phyloP scores from a whole-genome alignment of 2,888 invertebrate species.

The Junonia oenone region DNA sequence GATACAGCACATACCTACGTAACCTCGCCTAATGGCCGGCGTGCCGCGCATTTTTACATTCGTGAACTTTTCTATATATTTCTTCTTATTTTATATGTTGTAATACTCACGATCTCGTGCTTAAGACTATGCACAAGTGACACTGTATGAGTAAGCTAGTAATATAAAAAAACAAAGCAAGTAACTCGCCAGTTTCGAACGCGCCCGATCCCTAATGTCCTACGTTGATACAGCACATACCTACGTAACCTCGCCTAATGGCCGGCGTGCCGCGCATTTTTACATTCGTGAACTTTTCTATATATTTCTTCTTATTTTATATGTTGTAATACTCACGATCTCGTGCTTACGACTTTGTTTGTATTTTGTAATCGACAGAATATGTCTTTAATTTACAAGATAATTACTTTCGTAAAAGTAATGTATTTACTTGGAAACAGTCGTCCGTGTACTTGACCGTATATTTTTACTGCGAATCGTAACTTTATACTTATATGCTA shows the following conservation, averaged over 20 bases:
- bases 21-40: slow-evolving; percentile 30
- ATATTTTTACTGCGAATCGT: too few species aligned
- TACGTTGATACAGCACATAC: slow-evolving; percentile 24
- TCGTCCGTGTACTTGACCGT: too few species aligned
- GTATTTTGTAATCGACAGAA: too few species aligned
- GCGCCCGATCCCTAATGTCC: slow-evolving; percentile 23
- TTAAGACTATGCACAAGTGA: too few species aligned
- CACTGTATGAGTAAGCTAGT: too few species aligned
- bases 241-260: slow-evolving; percentile 29
- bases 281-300: slow-evolving; percentile 15
- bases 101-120: neutral
- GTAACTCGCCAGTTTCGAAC: slow-evolving; percentile 6
- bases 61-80: slow-evolving; percentile 8
- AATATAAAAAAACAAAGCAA: too few species aligned
- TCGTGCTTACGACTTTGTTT: too few species aligned
- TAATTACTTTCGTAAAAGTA: too few species aligned
- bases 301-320: neutral
- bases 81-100: neutral
- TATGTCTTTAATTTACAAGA: too few species aligned
- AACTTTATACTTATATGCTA: too few species aligned
- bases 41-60: slow-evolving; percentile 29
- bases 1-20: slow-evolving; percentile 23
- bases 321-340: neutral
- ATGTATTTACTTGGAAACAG: too few species aligned
- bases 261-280: slow-evolving; percentile 29